These are phyloP conservation scores for Aplocera efformata DNA, from an alignment of 2,888 invertebrate genomes.

Conservation along the genomic window DNA sequence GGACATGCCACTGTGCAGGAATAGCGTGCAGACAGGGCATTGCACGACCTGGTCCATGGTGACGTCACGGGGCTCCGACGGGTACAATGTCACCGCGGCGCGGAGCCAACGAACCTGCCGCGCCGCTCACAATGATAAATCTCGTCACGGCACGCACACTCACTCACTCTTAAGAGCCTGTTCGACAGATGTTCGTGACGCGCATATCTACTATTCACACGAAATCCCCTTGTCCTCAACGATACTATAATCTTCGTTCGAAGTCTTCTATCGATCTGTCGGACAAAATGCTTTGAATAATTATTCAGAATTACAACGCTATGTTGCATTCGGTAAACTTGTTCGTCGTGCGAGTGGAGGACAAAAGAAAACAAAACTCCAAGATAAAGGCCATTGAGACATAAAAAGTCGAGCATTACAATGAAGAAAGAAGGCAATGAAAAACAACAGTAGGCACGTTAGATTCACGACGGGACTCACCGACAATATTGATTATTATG, in stretches of 20 bases:
- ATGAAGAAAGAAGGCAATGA: constrained; percentile 49
- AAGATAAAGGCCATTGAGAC: constrained; percentile 78
- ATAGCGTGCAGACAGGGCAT: constrained; percentile 93
- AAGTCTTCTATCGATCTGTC: constrained; percentile 75
- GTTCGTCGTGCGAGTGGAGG: constrained; percentile 64
- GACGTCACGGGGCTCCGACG: constrained; percentile 24
- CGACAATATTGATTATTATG: constrained; percentile 58
- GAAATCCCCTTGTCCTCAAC: constrained; percentile 58
- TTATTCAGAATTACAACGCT: constrained; percentile 50
- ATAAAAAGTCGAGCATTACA: constrained; percentile 71
- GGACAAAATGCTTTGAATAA: constrained; percentile 65
- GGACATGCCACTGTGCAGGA: constrained; percentile 90
- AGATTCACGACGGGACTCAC: constrained; percentile 46
- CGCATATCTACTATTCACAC: constrained; percentile 68
- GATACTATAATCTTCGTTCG: constrained; percentile 64
- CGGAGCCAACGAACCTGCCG: constrained; percentile 27
- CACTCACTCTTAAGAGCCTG: constrained; percentile 50
- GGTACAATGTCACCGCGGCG: constrained; percentile 18
- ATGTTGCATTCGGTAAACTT: constrained; percentile 58
- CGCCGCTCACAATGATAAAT: constrained; percentile 36
- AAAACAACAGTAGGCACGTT: constrained; percentile 37
- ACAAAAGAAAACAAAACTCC: constrained; percentile 78
- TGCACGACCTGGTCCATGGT: constrained; percentile 76
- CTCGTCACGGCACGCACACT: constrained; percentile 52
- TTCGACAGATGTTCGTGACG: constrained; percentile 62